Conservation (phyloP, 92 coral and sea anemone genomes). For the Phenganax subtilis region DNA sequence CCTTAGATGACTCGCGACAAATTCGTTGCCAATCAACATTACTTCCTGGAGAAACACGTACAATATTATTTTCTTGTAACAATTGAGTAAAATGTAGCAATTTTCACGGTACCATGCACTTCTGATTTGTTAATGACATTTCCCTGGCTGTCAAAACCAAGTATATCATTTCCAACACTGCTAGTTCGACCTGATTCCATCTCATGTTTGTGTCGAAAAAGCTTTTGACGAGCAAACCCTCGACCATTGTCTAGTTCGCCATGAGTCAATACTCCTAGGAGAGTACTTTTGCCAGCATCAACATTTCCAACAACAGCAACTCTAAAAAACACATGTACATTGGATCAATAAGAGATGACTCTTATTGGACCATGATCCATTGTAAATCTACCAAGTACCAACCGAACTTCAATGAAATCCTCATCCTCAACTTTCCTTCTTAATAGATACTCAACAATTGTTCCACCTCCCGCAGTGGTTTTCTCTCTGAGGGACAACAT, state of each 20-base stretch:
- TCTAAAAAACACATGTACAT: constrained; percentile 38
- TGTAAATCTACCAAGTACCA: background rate
- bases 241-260: constrained; percentile 98
- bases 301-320: constrained; percentile 99
- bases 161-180: constrained; percentile 96
- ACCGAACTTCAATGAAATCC: constrained; percentile 99
- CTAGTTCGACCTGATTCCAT: constrained; percentile 99
- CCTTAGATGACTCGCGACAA: constrained; percentile 88
- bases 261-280: constrained; percentile 91
- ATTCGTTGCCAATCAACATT: constrained; percentile 89
- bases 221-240: constrained; percentile 89
- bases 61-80: background rate
- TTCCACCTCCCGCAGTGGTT: constrained; percentile 67
- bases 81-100: background rate
- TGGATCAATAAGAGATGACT: background rate
- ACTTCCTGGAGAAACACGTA: constrained; percentile 49
- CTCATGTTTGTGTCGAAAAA: constrained; percentile 95
- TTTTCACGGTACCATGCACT: constrained; percentile 62
- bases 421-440: constrained; percentile 74
- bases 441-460: constrained; percentile 78
- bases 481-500: constrained; percentile 73
- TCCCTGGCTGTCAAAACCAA: constrained; percentile 95
- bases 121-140: constrained; percentile 92
- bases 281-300: constrained; percentile 98
- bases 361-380: too few relatives aligned